These are phyloP conservation scores for Melanitta fusca DNA, from an alignment of 2,797 vertebrate genomes.

Conservation along the genomic window DNA sequence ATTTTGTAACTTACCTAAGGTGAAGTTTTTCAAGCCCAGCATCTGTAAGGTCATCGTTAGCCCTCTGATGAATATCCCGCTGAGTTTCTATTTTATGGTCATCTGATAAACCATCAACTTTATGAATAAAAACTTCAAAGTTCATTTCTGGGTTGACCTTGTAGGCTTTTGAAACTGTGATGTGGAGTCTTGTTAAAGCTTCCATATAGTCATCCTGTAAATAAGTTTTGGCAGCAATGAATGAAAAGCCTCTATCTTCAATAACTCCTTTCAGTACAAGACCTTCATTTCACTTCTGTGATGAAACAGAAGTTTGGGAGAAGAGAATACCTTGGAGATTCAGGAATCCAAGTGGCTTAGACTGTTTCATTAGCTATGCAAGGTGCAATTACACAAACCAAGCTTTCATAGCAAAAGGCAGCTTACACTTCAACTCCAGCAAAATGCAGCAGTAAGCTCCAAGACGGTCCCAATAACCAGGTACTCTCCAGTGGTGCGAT, in stretches of 20 bases:
- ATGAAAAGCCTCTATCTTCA: background rate
- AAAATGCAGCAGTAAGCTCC: background rate
- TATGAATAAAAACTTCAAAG: conserved; percentile 99
- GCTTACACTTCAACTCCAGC: background rate
- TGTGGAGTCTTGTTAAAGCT: conserved; percentile 94
- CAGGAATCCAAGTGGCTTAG: background rate
- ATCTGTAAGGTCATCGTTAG: conserved; percentile 97
- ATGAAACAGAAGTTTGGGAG: background rate
- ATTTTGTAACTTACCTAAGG: conserved; percentile 86
- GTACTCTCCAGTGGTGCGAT: background rate
- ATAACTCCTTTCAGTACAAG: background rate
- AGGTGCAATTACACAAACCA: background rate
- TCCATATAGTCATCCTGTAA: conserved; percentile 98
- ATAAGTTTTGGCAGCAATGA: conserved; percentile 58
- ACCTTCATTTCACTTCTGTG: background rate
- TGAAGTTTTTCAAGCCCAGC: conserved; percentile 98
- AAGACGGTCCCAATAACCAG: background rate
- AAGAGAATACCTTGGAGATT: background rate
- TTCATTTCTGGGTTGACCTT: conserved; percentile 99
- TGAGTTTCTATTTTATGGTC: conserved; percentile 99
- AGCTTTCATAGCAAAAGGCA: background rate
- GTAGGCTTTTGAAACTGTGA: conserved; percentile 98
- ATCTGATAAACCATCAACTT: conserved; percentile 98
- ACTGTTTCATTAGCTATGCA: background rate
- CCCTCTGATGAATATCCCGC: conserved; percentile 98